phyloP scores from a whole-genome alignment of 2,888 invertebrate genomes.

The Pachliopta kotzebuea region DNA sequence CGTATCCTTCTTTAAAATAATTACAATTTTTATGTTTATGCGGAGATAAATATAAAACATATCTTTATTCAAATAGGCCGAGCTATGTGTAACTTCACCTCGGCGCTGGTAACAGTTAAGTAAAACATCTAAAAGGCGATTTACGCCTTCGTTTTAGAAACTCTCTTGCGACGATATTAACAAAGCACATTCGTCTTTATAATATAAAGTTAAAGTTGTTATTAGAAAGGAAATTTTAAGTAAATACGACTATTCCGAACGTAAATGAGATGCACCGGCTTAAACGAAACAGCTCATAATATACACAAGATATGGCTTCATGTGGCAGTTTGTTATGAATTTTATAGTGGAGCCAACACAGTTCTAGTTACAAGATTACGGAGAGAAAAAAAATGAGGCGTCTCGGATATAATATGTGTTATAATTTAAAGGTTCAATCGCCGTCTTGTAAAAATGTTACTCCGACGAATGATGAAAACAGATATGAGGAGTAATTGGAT shows the following conservation, averaged over 20 bases:
- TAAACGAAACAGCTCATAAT: constrained; percentile 79
- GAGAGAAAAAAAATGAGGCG: constrained; percentile 51
- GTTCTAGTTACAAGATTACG: constrained; percentile 69
- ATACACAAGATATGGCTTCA: constrained; percentile 75
- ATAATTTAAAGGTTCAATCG: constrained; percentile 66
- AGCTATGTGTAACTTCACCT: constrained; percentile 64
- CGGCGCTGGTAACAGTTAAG: constrained; percentile 64
- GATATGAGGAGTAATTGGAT: constrained; percentile 59
- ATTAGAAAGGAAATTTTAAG: background rate
- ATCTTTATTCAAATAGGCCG: constrained; percentile 53
- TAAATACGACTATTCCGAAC: constrained; percentile 40
- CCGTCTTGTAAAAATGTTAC: constrained; percentile 39
- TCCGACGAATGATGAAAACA: constrained; percentile 51
- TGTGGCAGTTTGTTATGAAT: constrained; percentile 78
- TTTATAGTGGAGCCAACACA: constrained; percentile 72
- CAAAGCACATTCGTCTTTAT: constrained; percentile 43
- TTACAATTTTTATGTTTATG: constrained; percentile 29
- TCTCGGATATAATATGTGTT: constrained; percentile 58
- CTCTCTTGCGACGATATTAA: constrained; percentile 31
- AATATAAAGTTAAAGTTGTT: background rate
- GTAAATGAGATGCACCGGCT: constrained; percentile 46
- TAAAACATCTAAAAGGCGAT: constrained; percentile 69
- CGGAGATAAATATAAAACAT: constrained; percentile 48
- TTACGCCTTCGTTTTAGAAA: constrained; percentile 45
- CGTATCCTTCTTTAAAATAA: constrained; percentile 18